Percentiles rank a stretch among this genome's conserved stretches.
These are phyloP conservation scores for Tachina lurida DNA, from an alignment of 2,888 invertebrate genomes.

Conservation along the genomic window DNA sequence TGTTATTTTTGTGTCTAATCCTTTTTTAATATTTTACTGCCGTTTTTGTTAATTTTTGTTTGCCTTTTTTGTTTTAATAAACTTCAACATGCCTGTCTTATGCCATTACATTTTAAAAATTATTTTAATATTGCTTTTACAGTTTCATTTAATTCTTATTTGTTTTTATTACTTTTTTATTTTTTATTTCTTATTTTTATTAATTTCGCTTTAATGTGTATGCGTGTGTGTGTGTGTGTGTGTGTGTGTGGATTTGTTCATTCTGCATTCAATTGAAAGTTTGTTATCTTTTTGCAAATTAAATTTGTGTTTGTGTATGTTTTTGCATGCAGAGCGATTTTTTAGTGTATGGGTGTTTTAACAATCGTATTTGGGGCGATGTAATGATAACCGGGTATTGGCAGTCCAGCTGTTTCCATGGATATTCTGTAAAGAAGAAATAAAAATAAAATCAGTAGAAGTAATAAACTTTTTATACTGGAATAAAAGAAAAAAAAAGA, in stretches of 20 bases:
- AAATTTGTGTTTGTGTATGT: conserved; percentile 31
- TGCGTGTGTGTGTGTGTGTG: background rate
- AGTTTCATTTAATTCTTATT: conserved; percentile 70
- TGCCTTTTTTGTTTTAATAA: conserved; percentile 33
- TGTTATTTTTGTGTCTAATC: conserved; percentile 67
- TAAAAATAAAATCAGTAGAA: conserved; percentile 1
- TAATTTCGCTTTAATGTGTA: conserved; percentile 26
- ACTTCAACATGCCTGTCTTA: conserved; percentile 58
- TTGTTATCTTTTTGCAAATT: conserved; percentile 44
- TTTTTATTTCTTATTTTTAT: conserved; percentile 23
- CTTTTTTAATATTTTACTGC: conserved; percentile 45
- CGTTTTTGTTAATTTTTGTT: conserved; percentile 41
- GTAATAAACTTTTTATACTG: background rate
- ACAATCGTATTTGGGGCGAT: conserved; percentile 96
- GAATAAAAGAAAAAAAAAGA: background rate
- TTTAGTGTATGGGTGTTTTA: conserved; percentile 94
- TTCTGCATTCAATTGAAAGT: conserved; percentile 47
- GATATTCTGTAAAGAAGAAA: conserved; percentile 89
- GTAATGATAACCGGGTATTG: conserved; percentile 95
- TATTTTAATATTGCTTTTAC: conserved; percentile 70
- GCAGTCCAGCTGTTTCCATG: conserved; percentile 96
- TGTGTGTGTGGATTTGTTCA: conserved; percentile 29
- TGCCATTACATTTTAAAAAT: conserved; percentile 60
- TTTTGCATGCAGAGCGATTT: conserved; percentile 37
- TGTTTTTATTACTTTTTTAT: conserved; percentile 55